phyloP scores from a whole-genome alignment of 2,113 vertebrate species.

The Ondatra zibethicus region DNA sequence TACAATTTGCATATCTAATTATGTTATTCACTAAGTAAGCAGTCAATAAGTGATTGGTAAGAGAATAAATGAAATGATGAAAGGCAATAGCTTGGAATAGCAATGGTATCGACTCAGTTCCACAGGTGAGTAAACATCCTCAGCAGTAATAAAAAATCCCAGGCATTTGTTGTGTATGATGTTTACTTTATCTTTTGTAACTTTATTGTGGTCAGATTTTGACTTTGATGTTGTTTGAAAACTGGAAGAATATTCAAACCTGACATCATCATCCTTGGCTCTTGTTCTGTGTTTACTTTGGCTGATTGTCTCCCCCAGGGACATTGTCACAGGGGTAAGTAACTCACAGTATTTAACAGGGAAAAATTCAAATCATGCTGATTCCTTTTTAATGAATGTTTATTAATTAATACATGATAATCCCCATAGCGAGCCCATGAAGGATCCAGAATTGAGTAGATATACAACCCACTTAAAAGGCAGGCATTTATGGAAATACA shows the following conservation, averaged over 20 bases:
- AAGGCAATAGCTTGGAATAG: not conserved
- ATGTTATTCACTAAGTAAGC: not conserved
- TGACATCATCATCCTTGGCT: not conserved
- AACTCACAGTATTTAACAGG: not conserved
- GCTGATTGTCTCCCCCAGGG: not conserved
- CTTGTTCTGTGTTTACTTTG: not conserved
- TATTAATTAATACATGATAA: slow-evolving; percentile 1
- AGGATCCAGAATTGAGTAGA: not conserved
- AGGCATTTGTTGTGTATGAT: not conserved
- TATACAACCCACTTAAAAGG: not conserved
- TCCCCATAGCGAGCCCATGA: not conserved
- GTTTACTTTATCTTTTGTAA: not conserved
- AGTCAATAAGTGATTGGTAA: slow-evolving; percentile 20
- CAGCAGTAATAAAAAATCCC: not conserved
- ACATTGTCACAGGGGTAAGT: not conserved
- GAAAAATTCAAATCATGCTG: not conserved
- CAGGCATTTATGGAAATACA: not conserved
- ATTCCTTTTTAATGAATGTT: not conserved
- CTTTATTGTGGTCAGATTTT: not conserved
- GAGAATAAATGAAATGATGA: not conserved
- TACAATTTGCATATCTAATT: slow-evolving; percentile 29
- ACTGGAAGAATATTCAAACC: not conserved
- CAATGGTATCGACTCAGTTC: not conserved
- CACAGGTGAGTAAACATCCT: not conserved
- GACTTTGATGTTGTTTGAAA: not conserved